phyloP scores from a whole-genome alignment of 2,888 invertebrate genomes.

The Hirtodrosophila trivittata region DNA sequence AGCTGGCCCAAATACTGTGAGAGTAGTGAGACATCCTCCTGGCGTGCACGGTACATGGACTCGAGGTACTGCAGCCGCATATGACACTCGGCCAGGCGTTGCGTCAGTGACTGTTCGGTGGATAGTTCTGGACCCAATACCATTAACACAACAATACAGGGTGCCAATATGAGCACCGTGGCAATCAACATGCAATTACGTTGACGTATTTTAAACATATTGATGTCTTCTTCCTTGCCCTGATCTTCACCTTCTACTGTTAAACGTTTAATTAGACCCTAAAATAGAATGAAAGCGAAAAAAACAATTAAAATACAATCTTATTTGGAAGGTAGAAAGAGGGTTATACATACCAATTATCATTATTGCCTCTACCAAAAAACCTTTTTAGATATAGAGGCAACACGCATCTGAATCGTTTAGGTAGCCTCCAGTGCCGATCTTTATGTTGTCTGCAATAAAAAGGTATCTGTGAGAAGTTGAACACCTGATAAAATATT shows the following conservation, averaged over 20 bases:
- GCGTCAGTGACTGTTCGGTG: conserved; percentile 88
- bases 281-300: background rate
- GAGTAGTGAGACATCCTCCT: conserved; percentile 90
- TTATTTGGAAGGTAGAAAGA: no score
- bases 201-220: conserved; percentile 84
- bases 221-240: conserved; percentile 23
- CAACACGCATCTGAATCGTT: background rate
- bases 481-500: background rate
- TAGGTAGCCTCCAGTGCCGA: background rate
- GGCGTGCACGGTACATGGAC: conserved; percentile 89
- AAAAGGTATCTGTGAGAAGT: background rate
- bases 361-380: background rate
- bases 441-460: conserved; percentile 23
- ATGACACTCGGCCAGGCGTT: conserved; percentile 90
- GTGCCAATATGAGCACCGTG: conserved; percentile 85
- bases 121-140: conserved; percentile 86
- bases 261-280: conserved; percentile 14
- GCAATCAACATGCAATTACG: conserved; percentile 86
- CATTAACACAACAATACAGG: conserved; percentile 85
- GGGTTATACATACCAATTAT: conserved; percentile 28
- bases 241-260: conserved; percentile 6
- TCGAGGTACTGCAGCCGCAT: conserved; percentile 91
- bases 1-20: conserved; percentile 87
- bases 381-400: background rate
- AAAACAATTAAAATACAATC: no score